Base-by-base conservation (phyloP, 1,140 invertebrate species). In the Holcopasites calliopsidis region DNA sequence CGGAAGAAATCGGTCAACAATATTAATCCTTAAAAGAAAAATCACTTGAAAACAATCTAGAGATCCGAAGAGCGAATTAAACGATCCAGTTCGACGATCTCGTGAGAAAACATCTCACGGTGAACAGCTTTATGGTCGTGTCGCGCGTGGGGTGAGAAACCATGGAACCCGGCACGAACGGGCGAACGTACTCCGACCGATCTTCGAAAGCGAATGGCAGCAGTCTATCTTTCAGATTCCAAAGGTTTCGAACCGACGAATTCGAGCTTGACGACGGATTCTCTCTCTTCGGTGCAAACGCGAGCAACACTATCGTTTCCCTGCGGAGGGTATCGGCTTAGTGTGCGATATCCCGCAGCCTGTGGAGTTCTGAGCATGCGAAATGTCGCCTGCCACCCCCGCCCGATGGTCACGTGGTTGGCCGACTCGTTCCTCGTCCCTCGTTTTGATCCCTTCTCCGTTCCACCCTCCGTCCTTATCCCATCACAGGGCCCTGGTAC, bases 351-450 rank as follows among this genome's bases (percentile, higher is more conserved):
- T 72, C 80, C 85, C 85, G 85, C 85, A 87, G 89, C 88, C 86
- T 87, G 88, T 87, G 74, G 87, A 89, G 88, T 85, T 89, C 89
- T 89, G 89, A 87, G 89, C 89, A 90, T 90, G 90, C 89, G 89
- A 90, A 90, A 88, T 90, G 89, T 88, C 84, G 86, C 84, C 85
- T 85, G 79, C 87, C 90, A 88, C 89, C 90, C 89, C 90, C 89
- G 89, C 89, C 87, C 85, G 79, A 0, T 76, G 85, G 77, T 91
- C 90, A 90, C 90, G 89, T 90, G 90, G 89, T 84, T 79, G 76
- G 61, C 55, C 62, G 49, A 69, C 70, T 76, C 44, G 38, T 69
- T 40, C 4, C 16, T 11, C 31, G 13, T 47, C 78, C 16, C 33
- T 33, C 42, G 49, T 28, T 65, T 40, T 26, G 11, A 38, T n/a